Evolutionary conservation across 1,140 invertebrate genomes (phyloP), one percentile per base, ranked within the genome.

Genomic region (Diabrotica virgifera): DNA sequence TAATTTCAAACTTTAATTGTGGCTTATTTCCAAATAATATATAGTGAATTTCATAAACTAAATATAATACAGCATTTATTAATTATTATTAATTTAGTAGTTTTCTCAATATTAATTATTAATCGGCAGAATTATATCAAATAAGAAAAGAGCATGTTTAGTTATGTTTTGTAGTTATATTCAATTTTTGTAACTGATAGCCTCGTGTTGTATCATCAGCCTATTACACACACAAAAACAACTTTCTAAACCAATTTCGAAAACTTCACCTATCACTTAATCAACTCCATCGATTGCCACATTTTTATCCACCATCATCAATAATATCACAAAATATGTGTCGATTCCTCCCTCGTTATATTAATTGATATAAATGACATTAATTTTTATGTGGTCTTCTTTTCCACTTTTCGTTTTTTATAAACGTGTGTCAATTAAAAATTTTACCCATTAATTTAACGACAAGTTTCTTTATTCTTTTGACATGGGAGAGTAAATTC

Each of bases 321-420:
- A 64, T 64, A 68, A 63, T 40, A 10, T 13, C 24, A 55, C 10
- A 54, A 24, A 11, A 54, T 54, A 63, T 12, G 55, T 56, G 62
- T 40, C 12, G 11, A 35, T 63, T 63, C 38, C 66, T 65, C 67
- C 61, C 62, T 65, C 64, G 63, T 68, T 68, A 62, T 69, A 71
- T 71, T 71, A 71, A 71, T 71, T 71, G 69, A 71, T 71, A 71
- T 69, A 37, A 62, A 69, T 69, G 70, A 71, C 70, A 69, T 62
- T 62, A 24, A 24, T 24, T 24, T 24, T 24, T 24, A 24, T 24
- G 24, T 24, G 24, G 4, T 24, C 24, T 24, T 24, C 24, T 24
- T 24, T 63, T 60, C 37, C 62, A 66, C 60, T 64, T 59, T 65
- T 69, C 64, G 64, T 69, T 68, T 65, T 46, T 8, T 46, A 10